Base-by-base conservation (phyloP, 2,797 vertebrate genomes). In the Neosalanx taihuensis region DNA sequence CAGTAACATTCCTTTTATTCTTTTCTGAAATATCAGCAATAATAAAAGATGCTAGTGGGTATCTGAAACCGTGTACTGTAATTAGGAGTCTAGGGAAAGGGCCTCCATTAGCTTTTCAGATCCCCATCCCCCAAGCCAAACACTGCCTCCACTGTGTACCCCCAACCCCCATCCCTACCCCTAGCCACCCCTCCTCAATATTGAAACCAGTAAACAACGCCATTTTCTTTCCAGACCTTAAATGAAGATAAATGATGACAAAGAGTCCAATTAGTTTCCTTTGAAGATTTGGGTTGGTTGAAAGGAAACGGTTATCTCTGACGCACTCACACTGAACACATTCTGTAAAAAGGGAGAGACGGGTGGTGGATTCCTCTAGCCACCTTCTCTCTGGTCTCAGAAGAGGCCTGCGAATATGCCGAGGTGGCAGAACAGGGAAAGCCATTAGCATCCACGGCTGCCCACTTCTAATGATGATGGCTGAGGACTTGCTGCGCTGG, bases 401-500 rank as follows among this genome's bases (percentile, higher is more conserved):
- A 89, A 84, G 88, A 88, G 81, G 69, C 72, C 13, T 60, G 62
- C 65, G 76, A 91, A 92, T 86, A 84, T 92, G 91, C 89, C 30
- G 84, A 86, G 83, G 79, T 85, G 89, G 92, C 92, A 92, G 79
- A 89, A 88, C 18, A 9, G 82, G 81, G 79, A 86, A 80, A 20
- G 70, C 83, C 90, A 89, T 89, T 91, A 89, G 79, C 79, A 86
- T 90, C 87, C 83, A 74, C 79, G 81, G 82, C 73, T 56, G 78
- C 77, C 35, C 69, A 69, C 64, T 83, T 81, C 76, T 92, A 92
- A 93, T 91, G 90, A 91, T 91, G 89, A 92, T 91, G 90, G 87
- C 83, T 86, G 81, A 81, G 79, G 82, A 89, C 83, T 88, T 90
- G 89, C 90, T 89, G 87, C n/a, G 77, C 85, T 86, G 67, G 79